Percentiles rank a stretch among this genome's conserved stretches.
These are phyloP conservation scores for Centruroides sculpturatus DNA, from an alignment of 1,140 invertebrate species.

Conservation along the genomic window DNA sequence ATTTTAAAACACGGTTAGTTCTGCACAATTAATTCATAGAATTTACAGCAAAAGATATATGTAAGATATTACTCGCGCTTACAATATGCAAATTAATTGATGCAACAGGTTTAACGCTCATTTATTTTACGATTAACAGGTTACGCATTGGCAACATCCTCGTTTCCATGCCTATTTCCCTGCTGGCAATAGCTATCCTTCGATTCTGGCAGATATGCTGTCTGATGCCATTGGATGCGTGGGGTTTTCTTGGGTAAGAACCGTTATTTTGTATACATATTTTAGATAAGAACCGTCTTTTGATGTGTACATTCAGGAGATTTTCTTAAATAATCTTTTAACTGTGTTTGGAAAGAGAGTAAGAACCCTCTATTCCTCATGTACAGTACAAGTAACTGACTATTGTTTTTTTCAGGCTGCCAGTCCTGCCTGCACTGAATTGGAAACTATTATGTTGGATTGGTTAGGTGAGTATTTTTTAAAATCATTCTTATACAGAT, in stretches of 20 bases:
- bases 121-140: conserved; percentile 33
- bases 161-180: conserved; percentile 98
- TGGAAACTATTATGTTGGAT: conserved; percentile 38
- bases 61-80: too few relatives aligned
- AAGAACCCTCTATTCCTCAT: neutral
- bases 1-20: too few relatives aligned
- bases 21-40: neutral
- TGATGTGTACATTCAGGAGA: too few relatives aligned
- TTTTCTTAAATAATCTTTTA: too few relatives aligned
- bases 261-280: conserved; percentile 25
- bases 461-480: conserved; percentile 29
- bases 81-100: too few relatives aligned
- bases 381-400: too few relatives aligned
- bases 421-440: conserved; percentile 37
- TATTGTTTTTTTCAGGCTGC: conserved; percentile 27
- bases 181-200: conserved; percentile 91
- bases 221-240: conserved; percentile 90
- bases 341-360: too few relatives aligned
- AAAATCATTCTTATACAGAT: neutral
- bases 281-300: conserved; percentile 56
- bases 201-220: conserved; percentile 95
- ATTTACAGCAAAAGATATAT: neutral
- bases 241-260: conserved; percentile 91
- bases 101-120: neutral
- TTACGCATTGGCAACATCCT: conserved; percentile 98